Evolutionary conservation across 2,113 vertebrate species (phyloP).

Genomic region (Noturus placidus): DNA sequence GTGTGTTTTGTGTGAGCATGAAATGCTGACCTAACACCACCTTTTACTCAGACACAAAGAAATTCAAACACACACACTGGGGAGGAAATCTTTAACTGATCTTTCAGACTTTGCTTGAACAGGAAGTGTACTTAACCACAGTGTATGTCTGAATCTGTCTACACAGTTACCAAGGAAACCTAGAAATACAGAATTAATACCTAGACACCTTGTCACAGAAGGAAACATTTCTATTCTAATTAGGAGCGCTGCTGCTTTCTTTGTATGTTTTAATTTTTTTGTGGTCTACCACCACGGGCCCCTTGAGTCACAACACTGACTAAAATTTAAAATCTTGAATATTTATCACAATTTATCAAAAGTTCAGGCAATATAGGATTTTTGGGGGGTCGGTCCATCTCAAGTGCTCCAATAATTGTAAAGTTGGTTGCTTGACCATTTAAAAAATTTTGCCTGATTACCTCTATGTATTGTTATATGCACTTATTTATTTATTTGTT

Average conservation of each 20-base stretch:
- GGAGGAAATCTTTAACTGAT: constrained; percentile 41
- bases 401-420: no score
- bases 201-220: background rate
- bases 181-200: constrained; percentile 1
- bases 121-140: constrained; percentile 59
- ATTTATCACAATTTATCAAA: background rate
- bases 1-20: background rate
- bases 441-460: no score
- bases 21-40: background rate
- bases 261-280: background rate
- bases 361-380: background rate
- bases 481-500: no score
- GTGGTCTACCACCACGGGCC: background rate
- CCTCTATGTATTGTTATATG: no score
- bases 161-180: constrained; percentile 43
- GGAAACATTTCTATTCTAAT: background rate
- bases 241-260: background rate
- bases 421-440: no score
- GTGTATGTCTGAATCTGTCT: background rate
- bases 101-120: constrained; percentile 27
- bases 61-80: background rate
- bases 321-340: background rate
- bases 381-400: background rate
- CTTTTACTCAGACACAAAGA: background rate
- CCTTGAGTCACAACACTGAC: background rate